Percentiles rank a stretch among this genome's conserved stretches.
These are phyloP conservation scores for Diorhabda elongata DNA, from an alignment of 1,140 invertebrate genomes.

Conservation along the genomic window DNA sequence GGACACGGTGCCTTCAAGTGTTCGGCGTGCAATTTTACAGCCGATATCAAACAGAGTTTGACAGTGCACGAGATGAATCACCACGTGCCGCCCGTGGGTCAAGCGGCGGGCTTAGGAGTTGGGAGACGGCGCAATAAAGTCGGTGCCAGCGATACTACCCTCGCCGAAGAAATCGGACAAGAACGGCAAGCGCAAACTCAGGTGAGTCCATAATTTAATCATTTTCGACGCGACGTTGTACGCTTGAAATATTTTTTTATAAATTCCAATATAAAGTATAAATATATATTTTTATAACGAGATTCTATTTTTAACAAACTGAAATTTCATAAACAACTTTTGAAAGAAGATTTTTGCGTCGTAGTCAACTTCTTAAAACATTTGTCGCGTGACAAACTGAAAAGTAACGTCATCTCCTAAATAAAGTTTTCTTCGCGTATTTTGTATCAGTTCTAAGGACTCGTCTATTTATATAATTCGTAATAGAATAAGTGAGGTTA, in stretches of 20 bases:
- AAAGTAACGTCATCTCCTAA: no score
- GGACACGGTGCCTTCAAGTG: constrained; percentile 79
- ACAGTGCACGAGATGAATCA: constrained; percentile 89
- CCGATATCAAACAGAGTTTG: constrained; percentile 86
- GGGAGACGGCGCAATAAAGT: constrained; percentile 61
- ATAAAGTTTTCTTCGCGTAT: no score
- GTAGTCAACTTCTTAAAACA: neutral
- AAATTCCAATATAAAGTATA: neutral
- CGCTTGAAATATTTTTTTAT: neutral
- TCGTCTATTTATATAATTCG: no score
- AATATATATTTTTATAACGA: no score
- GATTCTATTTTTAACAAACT: neutral
- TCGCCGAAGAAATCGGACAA: constrained; percentile 45
- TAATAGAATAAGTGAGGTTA: no score
- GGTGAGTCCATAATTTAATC: constrained; percentile 24
- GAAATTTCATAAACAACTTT: neutral
- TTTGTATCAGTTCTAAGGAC: no score
- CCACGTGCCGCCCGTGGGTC: constrained; percentile 72
- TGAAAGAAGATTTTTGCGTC: neutral
- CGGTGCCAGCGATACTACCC: constrained; percentile 61
- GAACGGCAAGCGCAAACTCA: constrained; percentile 21
- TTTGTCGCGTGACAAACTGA: no score
- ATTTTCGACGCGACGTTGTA: neutral
- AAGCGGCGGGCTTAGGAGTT: constrained; percentile 51
- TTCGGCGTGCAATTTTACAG: constrained; percentile 84